Conservation (phyloP, 2,797 vertebrate species). For the Smutsia gigantea region DNA sequence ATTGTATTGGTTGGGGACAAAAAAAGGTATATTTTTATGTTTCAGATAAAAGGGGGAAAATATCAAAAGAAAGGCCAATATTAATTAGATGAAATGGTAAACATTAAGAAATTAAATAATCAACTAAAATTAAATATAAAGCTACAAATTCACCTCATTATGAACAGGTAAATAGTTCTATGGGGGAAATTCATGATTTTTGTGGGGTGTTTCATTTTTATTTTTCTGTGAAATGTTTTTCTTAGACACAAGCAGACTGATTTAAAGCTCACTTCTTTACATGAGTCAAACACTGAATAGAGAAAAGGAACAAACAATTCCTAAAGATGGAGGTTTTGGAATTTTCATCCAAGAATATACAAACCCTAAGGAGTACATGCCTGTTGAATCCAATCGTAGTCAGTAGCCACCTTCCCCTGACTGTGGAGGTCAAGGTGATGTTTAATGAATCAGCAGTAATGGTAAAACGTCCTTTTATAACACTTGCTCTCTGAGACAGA, state of each 20-base stretch:
- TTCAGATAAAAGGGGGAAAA: conserved; percentile 5
- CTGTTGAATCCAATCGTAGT: not conserved
- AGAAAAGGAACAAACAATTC: not conserved
- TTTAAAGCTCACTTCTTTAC: not conserved
- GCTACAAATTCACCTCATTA: not conserved
- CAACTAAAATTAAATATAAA: not conserved
- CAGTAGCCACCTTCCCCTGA: not conserved
- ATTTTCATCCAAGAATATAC: not conserved
- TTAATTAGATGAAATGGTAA: conserved; percentile 18
- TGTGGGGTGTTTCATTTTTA: not conserved
- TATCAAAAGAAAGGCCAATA: not conserved
- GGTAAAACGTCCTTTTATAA: not conserved
- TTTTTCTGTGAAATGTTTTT: not conserved
- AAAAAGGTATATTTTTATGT: not conserved
- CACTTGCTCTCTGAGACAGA: not conserved
- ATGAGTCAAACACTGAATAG: not conserved
- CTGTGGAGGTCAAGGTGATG: not conserved
- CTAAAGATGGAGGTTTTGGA: not conserved
- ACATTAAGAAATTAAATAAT: not conserved
- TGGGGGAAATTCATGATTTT: not conserved
- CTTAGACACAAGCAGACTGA: not conserved
- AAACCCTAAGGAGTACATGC: not conserved
- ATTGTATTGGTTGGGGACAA: not conserved
- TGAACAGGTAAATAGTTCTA: not conserved
- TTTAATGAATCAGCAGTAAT: not conserved